Evolutionary conservation across 2,888 invertebrate species (phyloP).

Genomic region (Caenorhabditis doughertyi): DNA sequence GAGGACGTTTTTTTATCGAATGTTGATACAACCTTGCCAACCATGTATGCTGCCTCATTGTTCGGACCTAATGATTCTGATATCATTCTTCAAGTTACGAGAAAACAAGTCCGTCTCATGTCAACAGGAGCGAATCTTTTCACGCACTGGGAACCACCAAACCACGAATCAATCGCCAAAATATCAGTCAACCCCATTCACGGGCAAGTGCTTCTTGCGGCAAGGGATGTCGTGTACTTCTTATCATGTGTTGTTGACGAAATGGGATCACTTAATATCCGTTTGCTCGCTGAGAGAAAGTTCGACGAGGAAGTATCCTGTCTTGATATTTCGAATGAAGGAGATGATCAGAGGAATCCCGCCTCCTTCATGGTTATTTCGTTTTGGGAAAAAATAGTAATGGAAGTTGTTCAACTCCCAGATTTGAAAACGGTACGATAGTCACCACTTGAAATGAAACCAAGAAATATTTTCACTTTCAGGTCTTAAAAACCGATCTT

Average conservation of each 20-base stretch:
- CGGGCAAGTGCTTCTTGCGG: constrained; percentile 78
- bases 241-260: constrained; percentile 62
- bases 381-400: constrained; percentile 97
- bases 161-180: constrained; percentile 46
- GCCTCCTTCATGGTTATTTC: constrained; percentile 91
- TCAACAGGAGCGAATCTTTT: too few species aligned
- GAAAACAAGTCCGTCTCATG: constrained; percentile 89
- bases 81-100: constrained; percentile 84
- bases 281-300: constrained; percentile 83
- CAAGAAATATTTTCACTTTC: not conserved
- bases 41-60: constrained; percentile 91
- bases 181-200: constrained; percentile 79
- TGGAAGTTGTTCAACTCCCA: constrained; percentile 91
- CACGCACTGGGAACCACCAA: constrained; percentile 68
- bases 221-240: constrained; percentile 70
- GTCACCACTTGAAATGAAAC: not conserved
- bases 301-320: constrained; percentile 97
- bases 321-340: constrained; percentile 91
- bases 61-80: constrained; percentile 31
- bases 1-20: constrained; percentile 89
- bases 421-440: constrained; percentile 86
- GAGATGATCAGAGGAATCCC: constrained; percentile 52
- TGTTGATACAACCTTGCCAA: constrained; percentile 93
- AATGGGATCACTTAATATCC: constrained; percentile 62
- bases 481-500: constrained; percentile 67